Conservation (phyloP, 1,140 invertebrate genomes). For the Leptinotarsa defecta region DNA sequence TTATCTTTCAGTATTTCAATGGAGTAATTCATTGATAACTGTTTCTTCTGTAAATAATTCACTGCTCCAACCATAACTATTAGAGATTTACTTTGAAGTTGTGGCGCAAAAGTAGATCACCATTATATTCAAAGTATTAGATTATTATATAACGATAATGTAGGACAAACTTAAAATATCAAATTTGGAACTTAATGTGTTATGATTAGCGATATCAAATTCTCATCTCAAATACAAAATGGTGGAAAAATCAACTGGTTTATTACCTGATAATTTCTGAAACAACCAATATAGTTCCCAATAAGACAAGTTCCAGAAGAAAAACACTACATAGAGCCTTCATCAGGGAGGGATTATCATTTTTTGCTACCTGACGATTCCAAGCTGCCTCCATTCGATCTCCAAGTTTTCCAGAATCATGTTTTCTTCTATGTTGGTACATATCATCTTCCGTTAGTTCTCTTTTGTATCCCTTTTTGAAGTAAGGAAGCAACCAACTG, state of each 20-base stretch:
- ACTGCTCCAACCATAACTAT: too few species aligned
- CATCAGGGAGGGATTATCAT: slow-evolving; percentile 50
- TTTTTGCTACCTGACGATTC: slow-evolving; percentile 55
- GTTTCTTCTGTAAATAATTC: too few species aligned
- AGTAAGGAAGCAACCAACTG: slow-evolving; percentile 56
- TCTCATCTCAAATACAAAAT: too few species aligned
- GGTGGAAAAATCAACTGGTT: background rate
- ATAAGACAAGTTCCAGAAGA: slow-evolving; percentile 52
- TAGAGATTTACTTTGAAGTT: too few species aligned
- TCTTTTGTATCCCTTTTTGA: slow-evolving; percentile 43
- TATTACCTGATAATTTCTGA: slow-evolving; percentile 60
- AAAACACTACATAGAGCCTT: slow-evolving; percentile 53
- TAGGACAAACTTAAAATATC: too few species aligned
- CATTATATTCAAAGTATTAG: too few species aligned
- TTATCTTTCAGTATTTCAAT: too few species aligned
- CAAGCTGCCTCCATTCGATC: slow-evolving; percentile 62
- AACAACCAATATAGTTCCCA: slow-evolving; percentile 58
- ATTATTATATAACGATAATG: too few species aligned
- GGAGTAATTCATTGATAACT: too few species aligned
- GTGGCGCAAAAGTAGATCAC: too few species aligned
- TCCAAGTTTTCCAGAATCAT: slow-evolving; percentile 56
- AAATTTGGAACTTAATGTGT: too few species aligned
- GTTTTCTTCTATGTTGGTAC: slow-evolving; percentile 31
- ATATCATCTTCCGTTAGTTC: slow-evolving; percentile 47
- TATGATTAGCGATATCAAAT: too few species aligned